Conservation (phyloP, 2,888 invertebrate species). For the Fabriciana adippe region DNA sequence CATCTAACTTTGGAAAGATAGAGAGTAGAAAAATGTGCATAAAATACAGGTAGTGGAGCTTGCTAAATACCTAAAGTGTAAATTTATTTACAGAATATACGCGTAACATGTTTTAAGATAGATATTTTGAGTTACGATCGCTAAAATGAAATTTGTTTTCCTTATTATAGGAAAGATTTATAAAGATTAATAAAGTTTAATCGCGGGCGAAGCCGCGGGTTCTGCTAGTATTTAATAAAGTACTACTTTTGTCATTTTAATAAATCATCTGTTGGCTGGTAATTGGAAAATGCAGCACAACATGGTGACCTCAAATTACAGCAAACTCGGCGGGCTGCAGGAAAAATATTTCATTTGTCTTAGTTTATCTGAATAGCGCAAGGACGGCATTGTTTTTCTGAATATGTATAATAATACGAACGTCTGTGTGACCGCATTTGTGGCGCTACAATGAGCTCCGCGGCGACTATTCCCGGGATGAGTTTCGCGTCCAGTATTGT, state of each 20-base stretch:
- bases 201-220: too few species aligned
- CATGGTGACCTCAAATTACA: conserved; percentile 49
- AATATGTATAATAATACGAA: conserved; percentile 76
- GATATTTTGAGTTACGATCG: too few species aligned
- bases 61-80: too few species aligned
- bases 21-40: too few species aligned
- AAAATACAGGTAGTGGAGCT: too few species aligned
- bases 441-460: conserved; percentile 72
- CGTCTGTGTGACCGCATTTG: conserved; percentile 78
- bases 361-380: conserved; percentile 70
- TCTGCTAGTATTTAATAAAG: conserved; percentile 27
- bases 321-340: conserved; percentile 46
- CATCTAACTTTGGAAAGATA: too few species aligned
- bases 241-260: conserved; percentile 38
- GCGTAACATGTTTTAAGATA: too few species aligned
- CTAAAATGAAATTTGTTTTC: too few species aligned
- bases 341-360: conserved; percentile 71
- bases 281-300: conserved; percentile 42
- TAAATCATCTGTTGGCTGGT: conserved; percentile 45
- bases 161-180: too few species aligned
- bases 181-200: too few species aligned
- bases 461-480: conserved; percentile 75
- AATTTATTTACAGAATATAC: too few species aligned
- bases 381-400: conserved; percentile 76
- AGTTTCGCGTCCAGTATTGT: conserved; percentile 81